Conservation (phyloP, 2,888 invertebrate genomes). For the Xestia sexstrigata region DNA sequence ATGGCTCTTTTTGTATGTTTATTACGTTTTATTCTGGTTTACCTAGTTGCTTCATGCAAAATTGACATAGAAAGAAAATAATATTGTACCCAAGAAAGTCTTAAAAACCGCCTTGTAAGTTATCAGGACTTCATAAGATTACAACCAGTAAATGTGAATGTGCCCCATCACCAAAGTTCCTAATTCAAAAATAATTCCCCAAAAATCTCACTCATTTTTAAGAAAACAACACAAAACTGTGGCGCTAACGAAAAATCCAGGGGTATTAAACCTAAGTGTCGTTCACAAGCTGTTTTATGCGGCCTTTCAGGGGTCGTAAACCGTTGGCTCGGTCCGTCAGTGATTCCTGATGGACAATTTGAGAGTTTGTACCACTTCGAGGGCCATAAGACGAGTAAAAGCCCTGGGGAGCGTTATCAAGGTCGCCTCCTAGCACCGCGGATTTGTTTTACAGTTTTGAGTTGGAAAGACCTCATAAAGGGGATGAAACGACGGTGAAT, state of each 20-base stretch:
- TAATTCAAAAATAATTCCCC: constrained; percentile 56
- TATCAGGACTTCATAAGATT: constrained; percentile 55
- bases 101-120: constrained; percentile 6
- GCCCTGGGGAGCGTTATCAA: constrained; percentile 71
- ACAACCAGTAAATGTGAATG: constrained; percentile 56
- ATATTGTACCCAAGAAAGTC: background rate
- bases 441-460: constrained; percentile 77
- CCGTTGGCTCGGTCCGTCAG: constrained; percentile 80
- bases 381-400: constrained; percentile 68
- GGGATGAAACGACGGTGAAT: constrained; percentile 68
- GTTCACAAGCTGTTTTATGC: constrained; percentile 87
- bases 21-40: background rate
- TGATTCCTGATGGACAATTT: constrained; percentile 90
- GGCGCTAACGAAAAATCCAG: constrained; percentile 81
- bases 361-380: constrained; percentile 82
- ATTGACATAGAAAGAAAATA: background rate
- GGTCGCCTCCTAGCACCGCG: constrained; percentile 68
- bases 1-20: constrained; percentile 23
- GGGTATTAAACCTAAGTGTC: constrained; percentile 85
- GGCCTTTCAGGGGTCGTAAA: constrained; percentile 83
- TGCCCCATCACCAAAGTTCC: constrained; percentile 41
- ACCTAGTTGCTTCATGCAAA: background rate
- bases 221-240: constrained; percentile 57
- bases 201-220: constrained; percentile 45
- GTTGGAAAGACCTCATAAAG: constrained; percentile 67